A percentile compares a stretch with the other conserved stretches of the same genome.
These are phyloP conservation scores for Liasis olivaceus DNA, from an alignment of 2,797 vertebrate species.

Conservation along the genomic window DNA sequence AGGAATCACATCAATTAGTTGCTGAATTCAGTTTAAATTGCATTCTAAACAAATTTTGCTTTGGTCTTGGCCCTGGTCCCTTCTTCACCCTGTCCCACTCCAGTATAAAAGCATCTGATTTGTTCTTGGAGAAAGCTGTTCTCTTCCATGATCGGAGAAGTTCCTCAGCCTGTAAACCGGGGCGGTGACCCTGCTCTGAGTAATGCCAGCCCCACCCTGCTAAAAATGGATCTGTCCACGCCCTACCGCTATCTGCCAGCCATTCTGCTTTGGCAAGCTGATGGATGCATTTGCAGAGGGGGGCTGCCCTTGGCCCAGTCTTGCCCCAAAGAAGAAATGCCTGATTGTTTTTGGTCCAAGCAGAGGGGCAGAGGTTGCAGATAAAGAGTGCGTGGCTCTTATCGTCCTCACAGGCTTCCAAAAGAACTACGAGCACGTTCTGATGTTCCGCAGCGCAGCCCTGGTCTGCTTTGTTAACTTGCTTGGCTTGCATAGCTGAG, in stretches of 20 bases:
- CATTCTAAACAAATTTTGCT: background rate
- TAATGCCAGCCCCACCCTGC: background rate
- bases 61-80: background rate
- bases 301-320: background rate
- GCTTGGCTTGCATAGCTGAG: background rate
- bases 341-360: too few relatives aligned
- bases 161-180: background rate
- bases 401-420: background rate
- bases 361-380: background rate
- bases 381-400: too few relatives aligned
- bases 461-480: background rate
- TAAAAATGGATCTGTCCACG: background rate
- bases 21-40: background rate
- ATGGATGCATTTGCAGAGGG: background rate
- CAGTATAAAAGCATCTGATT: background rate
- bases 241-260: background rate
- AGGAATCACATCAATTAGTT: background rate
- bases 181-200: background rate
- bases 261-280: background rate
- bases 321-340: background rate
- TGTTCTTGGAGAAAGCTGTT: background rate
- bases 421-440: background rate
- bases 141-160: background rate
- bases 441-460: background rate
- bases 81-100: background rate